phyloP scores from a whole-genome alignment of 2,888 invertebrate species.

The Heliconius sara region DNA sequence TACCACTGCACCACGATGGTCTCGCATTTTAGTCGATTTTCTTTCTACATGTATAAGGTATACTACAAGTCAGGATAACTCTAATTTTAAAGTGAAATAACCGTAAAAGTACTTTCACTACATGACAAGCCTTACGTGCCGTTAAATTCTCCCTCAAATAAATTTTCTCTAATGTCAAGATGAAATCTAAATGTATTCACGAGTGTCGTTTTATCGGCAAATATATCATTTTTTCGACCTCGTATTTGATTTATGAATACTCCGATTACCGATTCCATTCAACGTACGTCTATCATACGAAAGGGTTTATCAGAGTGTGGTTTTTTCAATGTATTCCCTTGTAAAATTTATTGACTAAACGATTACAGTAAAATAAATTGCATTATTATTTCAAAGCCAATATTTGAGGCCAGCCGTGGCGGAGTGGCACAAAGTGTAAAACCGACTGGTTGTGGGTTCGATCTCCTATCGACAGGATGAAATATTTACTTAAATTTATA shows the following conservation, averaged over 20 bases:
- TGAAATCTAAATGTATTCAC: neutral
- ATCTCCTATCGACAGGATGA: too few relatives aligned
- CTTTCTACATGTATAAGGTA: too few relatives aligned
- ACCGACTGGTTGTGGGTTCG: too few relatives aligned
- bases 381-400: too few relatives aligned
- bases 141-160: conserved; percentile 18
- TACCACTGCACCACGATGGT: too few relatives aligned
- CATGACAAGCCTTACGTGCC: neutral
- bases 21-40: too few relatives aligned
- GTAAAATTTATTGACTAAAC: conserved; percentile 12
- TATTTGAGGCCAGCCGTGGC: too few relatives aligned
- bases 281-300: conserved; percentile 11
- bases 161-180: conserved; percentile 28
- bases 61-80: neutral
- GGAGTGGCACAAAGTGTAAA: too few relatives aligned
- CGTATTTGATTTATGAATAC: conserved; percentile 67
- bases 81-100: neutral
- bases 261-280: conserved; percentile 60
- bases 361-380: neutral
- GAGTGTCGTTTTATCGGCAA: too few relatives aligned
- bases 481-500: too few relatives aligned
- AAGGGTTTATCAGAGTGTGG: neutral
- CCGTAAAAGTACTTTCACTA: too few relatives aligned
- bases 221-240: conserved; percentile 59
- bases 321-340: neutral